Base-by-base conservation (phyloP, 2,888 invertebrate species). In the Pilophorus perplexus region DNA sequence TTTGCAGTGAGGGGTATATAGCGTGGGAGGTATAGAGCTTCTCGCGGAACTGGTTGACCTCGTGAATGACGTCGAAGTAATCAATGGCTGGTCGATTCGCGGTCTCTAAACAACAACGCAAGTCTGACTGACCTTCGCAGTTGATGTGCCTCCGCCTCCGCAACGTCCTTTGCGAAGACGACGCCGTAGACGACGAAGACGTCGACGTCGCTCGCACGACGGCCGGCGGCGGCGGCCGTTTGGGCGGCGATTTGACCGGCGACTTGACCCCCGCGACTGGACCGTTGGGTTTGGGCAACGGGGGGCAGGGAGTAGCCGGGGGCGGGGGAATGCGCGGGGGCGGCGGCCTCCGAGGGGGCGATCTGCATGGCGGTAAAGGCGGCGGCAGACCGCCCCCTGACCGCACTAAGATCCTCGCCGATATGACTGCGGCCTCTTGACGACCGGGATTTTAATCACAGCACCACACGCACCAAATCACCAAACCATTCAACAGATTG, bases 171-270 rank as follows among this genome's bases (percentile, higher is more conserved):
- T 70, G 69, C 1, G 71, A 71, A 22, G 70, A 64, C 46, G 62
- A 66, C 2, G 71, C 69, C 8, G 71, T 70, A 2, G 71, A 70
- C 8, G 70, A 70, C 14, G 70, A 70, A 46, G 62, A 62, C n/a
- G 62, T 46, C 20, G 62, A 27, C 28, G 46, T 25, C 33, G n/a
- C 23, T 33, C 48, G 20, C 6, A 10, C 10, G n/a, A 33, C 4
- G 12, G 62, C 22, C 44, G 46, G 62, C 25, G 14, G 66, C 14
- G 44, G 44, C 4, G 55, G 55, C 5, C 33, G 33, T 20, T 28
- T 16, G 12, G 33, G 59, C n/a, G 48, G 59, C 12, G 14, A 18
- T 16, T 37, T 28, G 22, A n/a, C 22, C 23, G 50, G 50, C 23
- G 27, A n/a, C 10, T 25, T 10, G 10, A 14, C 27, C 23, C 6